A percentile compares a stretch with the other conserved stretches of the same genome.
Conservation (phyloP, 1,140 invertebrate genomes). For the Drosophila sechellia region DNA sequence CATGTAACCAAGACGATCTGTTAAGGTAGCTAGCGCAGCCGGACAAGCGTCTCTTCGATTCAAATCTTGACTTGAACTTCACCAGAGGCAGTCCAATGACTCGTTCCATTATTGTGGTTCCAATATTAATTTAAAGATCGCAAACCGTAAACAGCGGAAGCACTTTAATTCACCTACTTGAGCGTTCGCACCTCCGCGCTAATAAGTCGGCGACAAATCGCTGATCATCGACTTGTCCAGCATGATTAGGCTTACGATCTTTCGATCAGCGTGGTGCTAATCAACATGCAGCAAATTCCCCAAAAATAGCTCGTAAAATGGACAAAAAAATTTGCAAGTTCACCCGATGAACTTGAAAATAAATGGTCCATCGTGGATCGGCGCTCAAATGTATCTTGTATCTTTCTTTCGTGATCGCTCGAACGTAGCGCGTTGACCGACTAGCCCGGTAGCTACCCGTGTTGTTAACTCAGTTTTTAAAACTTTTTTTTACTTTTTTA, state of each 20-base stretch:
- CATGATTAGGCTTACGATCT: slow-evolving; percentile 30
- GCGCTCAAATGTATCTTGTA: slow-evolving; percentile 15
- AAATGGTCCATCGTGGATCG: slow-evolving; percentile 21
- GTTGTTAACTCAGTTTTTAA: slow-evolving; percentile 25
- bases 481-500: slow-evolving; percentile 1
- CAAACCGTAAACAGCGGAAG: slow-evolving; percentile 54
- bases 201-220: slow-evolving; percentile 53
- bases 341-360: slow-evolving; percentile 73
- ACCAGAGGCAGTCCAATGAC: slow-evolving; percentile 37
- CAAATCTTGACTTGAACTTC: slow-evolving; percentile 66
- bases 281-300: slow-evolving; percentile 47
- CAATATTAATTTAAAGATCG: slow-evolving; percentile 1
- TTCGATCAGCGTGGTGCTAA: slow-evolving; percentile 43
- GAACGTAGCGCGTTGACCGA: slow-evolving; percentile 63
- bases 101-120: slow-evolving; percentile 16
- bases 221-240: slow-evolving; percentile 38
- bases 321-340: slow-evolving; percentile 71
- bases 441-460: slow-evolving; percentile 62
- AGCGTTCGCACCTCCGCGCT: slow-evolving; percentile 64
- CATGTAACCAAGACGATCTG: slow-evolving; percentile 37
- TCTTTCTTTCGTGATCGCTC: slow-evolving; percentile 46
- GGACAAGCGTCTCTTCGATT: slow-evolving; percentile 13
- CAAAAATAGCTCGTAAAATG: slow-evolving; percentile 60
- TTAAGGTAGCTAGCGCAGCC: slow-evolving; percentile 1
- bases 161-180: slow-evolving; percentile 40